Base-by-base conservation (phyloP, 2,888 invertebrate species). In the Resseliella maxima region DNA sequence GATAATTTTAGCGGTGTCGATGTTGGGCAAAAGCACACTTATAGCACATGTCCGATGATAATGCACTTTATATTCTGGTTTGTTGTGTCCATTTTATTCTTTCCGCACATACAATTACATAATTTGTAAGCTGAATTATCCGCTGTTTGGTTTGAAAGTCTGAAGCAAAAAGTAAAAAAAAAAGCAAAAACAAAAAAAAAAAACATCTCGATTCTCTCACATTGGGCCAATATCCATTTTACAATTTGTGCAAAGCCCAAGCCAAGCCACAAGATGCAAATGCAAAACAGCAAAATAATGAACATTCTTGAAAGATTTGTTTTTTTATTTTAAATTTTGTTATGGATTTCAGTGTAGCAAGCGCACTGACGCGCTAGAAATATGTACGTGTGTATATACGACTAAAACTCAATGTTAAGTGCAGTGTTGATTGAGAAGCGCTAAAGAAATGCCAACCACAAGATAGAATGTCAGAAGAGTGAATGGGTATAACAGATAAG, bases 51-150 rank as follows among this genome's bases (percentile, higher is more conserved):
- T 72, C 72, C 72, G 72, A 72, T 72, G 72, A 72, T 72, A 72
- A 72, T 72, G 72, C 72, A 72, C 72, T 72, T 72, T 72, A 72
- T 31, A 72, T 72, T 72, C 72, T 72, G 72, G 72, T 72, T 72
- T 3, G 59, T 12, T 72, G 72, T 72, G 72, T 72, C 72, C 72
- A 72, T 72, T 72, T 72, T 72, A 72, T 72, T 72, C 72, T 72
- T 72, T 72, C 72, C 72, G 72, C 72, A 31, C 72, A 72, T 72
- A 72, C 72, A 72, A 72, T 72, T 72, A 72, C 72, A 72, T 72
- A 72, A 72, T 72, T 72, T 72, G 72, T 72, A 72, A 72, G 72
- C 72, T 72, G 72, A 72, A 72, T 72, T 72, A 72, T 72, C 72
- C 72, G 72, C 12, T 72, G 35, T n/a, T 59, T 59, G 3, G 72